Conservation (phyloP, 2,797 vertebrate species). For the Scleropages formosus region DNA sequence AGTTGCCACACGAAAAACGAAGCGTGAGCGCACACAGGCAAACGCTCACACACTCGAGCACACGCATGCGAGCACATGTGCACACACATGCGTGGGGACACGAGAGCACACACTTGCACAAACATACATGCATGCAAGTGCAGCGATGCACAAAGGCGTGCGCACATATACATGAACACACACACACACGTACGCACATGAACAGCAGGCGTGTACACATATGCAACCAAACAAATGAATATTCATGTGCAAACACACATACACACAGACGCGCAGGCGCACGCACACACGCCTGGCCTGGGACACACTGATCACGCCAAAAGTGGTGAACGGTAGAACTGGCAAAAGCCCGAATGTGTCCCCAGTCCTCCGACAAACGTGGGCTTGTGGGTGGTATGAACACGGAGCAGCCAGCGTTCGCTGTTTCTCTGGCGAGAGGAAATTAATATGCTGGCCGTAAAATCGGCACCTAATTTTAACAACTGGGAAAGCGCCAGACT, state of each 20-base stretch:
- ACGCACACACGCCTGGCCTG: not conserved
- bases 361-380: not conserved
- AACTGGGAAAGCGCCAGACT: constrained; percentile 26
- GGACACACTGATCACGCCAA: not conserved
- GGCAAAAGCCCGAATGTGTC: constrained; percentile 13
- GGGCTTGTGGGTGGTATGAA: constrained; percentile 20
- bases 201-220: not conserved
- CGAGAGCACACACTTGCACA: not conserved
- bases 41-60: not conserved
- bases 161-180: too few relatives aligned
- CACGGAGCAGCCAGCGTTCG: not conserved
- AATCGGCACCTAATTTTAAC: constrained; percentile 27
- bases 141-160: not conserved
- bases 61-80: not conserved
- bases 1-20: not conserved
- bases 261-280: not conserved
- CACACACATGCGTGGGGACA: not conserved
- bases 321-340: constrained; percentile 8
- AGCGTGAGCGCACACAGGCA: not conserved
- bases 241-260: not conserved
- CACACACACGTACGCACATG: not conserved
- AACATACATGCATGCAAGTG: not conserved
- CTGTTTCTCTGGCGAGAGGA: not conserved
- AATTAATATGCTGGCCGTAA: constrained; percentile 32
- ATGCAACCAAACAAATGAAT: not conserved